Percentiles rank a stretch among this genome's conserved stretches.
Evolutionary conservation across 2,888 invertebrate genomes (phyloP).

Genomic region (Netelia virgata): DNA sequence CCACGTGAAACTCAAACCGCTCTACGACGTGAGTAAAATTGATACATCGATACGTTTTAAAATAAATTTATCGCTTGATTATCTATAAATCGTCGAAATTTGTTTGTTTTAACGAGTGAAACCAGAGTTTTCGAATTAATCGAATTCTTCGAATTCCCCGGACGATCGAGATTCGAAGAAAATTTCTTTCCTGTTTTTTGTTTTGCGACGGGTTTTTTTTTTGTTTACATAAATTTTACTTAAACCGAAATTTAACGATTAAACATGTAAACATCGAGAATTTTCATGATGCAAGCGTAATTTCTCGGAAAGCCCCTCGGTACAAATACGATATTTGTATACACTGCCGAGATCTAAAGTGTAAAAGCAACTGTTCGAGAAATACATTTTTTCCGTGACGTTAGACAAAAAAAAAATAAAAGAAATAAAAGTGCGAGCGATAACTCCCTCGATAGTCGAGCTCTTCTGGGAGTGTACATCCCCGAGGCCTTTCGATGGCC

Average conservation of each 20-base stretch:
- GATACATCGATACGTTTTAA: background rate
- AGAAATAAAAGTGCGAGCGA: background rate
- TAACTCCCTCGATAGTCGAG: conserved; percentile 12
- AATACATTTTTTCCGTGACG: conserved; percentile 41
- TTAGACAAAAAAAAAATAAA: background rate
- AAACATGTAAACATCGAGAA: no score
- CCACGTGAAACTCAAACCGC: conserved; percentile 82
- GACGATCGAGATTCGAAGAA: background rate
- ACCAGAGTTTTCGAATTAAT: no score
- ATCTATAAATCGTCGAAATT: background rate
- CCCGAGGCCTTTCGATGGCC: conserved; percentile 15
- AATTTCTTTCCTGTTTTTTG: background rate
- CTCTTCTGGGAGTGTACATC: background rate
- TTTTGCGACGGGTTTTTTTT: no score
- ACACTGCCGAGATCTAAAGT: background rate
- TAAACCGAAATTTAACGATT: no score
- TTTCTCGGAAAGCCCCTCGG: background rate
- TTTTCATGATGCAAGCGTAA: background rate
- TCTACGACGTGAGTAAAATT: conserved; percentile 82
- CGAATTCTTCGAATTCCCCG: background rate
- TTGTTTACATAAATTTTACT: no score
- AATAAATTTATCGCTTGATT: no score
- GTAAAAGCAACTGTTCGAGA: conserved; percentile 51
- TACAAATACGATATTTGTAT: background rate
- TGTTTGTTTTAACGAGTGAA: background rate